A percentile compares a stretch with the other conserved stretches of the same genome.
Evolutionary conservation across 2,797 vertebrate genomes (phyloP).

Genomic region (Peromyscus attwateri): DNA sequence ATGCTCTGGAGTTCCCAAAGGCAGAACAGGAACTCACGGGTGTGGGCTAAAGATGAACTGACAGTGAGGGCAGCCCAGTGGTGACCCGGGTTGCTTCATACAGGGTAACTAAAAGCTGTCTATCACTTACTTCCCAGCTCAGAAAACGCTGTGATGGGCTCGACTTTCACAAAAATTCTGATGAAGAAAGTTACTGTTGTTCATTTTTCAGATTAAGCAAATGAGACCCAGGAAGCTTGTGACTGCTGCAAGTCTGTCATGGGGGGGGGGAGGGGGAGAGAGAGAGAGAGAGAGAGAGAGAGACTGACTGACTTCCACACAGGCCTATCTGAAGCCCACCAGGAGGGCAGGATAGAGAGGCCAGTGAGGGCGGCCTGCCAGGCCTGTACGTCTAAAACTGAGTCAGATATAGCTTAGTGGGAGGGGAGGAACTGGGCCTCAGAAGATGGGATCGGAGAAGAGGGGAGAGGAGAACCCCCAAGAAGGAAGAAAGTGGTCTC

Average conservation of each 20-base stretch:
- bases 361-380: neutral
- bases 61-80: accelerated
- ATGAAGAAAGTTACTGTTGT: neutral
- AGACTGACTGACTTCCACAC: too few species aligned
- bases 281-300: too few species aligned
- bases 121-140: neutral
- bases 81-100: neutral
- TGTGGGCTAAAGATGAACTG: too few species aligned
- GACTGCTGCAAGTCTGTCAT: neutral
- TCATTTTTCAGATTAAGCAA: neutral
- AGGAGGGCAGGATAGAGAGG: neutral
- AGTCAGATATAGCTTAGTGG: neutral
- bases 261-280: neutral
- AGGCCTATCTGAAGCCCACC: neutral
- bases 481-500: neutral
- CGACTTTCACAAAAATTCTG: neutral
- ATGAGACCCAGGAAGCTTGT: neutral
- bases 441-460: too few species aligned
- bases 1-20: neutral
- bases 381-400: neutral
- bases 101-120: neutral
- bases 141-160: neutral
- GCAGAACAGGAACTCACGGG: neutral
- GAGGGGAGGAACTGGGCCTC: neutral
- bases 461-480: neutral